Conservation (phyloP, 2,113 vertebrate species). For the Gasterosteus nipponicus region DNA sequence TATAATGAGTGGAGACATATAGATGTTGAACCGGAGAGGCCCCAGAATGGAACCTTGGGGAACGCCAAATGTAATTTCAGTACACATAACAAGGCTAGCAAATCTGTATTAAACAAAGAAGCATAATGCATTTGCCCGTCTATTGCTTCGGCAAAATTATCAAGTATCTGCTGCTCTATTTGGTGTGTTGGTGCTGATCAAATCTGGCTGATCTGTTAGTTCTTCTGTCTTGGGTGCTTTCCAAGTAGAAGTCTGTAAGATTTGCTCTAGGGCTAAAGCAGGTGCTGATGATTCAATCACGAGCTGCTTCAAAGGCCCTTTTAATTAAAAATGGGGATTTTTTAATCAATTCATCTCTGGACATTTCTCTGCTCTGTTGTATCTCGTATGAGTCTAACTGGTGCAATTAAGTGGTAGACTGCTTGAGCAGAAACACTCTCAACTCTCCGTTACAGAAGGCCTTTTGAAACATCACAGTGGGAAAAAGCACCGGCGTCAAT, state of each 20-base stretch:
- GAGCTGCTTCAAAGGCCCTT: too few relatives aligned
- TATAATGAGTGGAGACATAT: too few relatives aligned
- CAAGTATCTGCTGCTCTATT: not conserved
- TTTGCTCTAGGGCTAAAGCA: constrained; percentile 25
- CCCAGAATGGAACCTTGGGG: too few relatives aligned
- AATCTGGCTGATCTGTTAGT: constrained; percentile 19
- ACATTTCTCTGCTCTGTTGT: constrained; percentile 3
- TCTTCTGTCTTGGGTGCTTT: constrained; percentile 24
- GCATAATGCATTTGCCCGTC: too few relatives aligned
- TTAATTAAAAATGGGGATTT: constrained; percentile 23
- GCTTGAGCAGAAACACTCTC: not conserved
- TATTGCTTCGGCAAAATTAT: not conserved
- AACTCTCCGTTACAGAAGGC: not conserved
- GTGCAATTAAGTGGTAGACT: not conserved
- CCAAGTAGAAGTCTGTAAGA: constrained; percentile 19
- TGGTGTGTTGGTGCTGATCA: not conserved
- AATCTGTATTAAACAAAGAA: too few relatives aligned
- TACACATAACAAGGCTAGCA: too few relatives aligned
- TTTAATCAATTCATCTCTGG: constrained; percentile 4
- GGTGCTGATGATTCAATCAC: not conserved
- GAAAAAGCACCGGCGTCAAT: constrained; percentile 4
- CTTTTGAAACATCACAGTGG: constrained; percentile 6
- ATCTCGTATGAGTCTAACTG: not conserved
- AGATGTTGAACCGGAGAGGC: too few relatives aligned
- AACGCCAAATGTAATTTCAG: too few relatives aligned